Percentiles rank a stretch among this genome's conserved stretches.
phyloP scores from a whole-genome alignment of 2,113 vertebrate species.

The Tinamus guttatus region DNA sequence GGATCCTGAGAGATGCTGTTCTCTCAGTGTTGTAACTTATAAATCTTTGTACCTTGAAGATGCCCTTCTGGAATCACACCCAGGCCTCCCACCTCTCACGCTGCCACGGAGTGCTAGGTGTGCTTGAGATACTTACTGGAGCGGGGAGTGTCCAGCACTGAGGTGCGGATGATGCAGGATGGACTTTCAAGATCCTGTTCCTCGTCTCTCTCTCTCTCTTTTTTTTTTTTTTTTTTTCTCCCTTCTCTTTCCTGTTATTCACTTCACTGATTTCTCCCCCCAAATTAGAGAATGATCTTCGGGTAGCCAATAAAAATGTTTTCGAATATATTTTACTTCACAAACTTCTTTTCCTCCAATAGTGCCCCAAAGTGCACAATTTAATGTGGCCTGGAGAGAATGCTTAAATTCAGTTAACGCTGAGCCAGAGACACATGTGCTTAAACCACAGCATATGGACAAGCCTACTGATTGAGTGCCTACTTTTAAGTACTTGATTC shows the following conservation, averaged over 20 bases:
- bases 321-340: background rate
- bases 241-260: background rate
- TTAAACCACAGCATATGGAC: background rate
- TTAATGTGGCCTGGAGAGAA: background rate
- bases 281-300: background rate
- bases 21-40: background rate
- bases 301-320: background rate
- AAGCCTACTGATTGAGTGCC: background rate
- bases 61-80: background rate
- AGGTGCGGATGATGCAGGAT: background rate
- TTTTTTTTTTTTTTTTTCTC: no score
- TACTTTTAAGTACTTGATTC: background rate
- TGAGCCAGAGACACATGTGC: fast-evolving
- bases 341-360: background rate
- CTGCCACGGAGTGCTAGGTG: fast-evolving
- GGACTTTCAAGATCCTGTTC: background rate
- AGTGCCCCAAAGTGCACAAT: background rate
- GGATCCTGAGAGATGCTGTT: background rate
- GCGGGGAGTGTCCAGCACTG: background rate
- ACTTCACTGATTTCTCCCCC: background rate
- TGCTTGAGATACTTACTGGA: fast-evolving
- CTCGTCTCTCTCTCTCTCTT: background rate
- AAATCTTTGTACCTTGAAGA: background rate
- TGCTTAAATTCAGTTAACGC: background rate
- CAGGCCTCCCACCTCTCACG: background rate